A percentile compares a stretch with the other conserved stretches of the same genome.
phyloP scores from a whole-genome alignment of 2,888 invertebrate genomes.

The Byasa hedistus region DNA sequence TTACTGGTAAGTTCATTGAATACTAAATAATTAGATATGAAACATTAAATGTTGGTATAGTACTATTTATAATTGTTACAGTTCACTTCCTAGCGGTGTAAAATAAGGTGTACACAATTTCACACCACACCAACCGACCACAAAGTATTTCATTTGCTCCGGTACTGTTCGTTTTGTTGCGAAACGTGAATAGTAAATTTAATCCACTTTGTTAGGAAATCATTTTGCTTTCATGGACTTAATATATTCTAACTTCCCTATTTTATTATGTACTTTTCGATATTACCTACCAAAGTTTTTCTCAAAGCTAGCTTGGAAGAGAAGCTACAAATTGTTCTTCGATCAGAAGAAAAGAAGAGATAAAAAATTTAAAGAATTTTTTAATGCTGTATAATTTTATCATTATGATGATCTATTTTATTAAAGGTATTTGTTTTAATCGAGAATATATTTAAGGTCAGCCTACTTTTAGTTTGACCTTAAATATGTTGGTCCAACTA shows the following conservation, averaged over 20 bases:
- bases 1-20: no score
- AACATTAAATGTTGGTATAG: no score
- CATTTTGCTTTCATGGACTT: neutral
- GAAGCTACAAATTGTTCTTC: no score
- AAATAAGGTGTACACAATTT: constrained; percentile 32
- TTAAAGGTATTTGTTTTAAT: constrained; percentile 1
- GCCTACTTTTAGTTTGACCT: constrained; percentile 6
- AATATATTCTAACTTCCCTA: neutral
- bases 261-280: neutral
- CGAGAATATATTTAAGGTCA: constrained; percentile 2
- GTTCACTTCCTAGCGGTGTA: constrained; percentile 31
- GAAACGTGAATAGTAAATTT: constrained; percentile 38
- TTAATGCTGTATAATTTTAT: neutral
- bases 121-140: constrained; percentile 29
- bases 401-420: neutral
- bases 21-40: no score
- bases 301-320: no score
- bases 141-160: constrained; percentile 40
- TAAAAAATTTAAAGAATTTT: neutral
- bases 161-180: constrained; percentile 38
- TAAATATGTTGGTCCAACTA: constrained; percentile 3
- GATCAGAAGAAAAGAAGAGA: no score
- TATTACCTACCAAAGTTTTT: no score
- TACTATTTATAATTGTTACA: neutral
- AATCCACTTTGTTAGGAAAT: constrained; percentile 10